A percentile compares a stretch with the other conserved stretches of the same genome.
Evolutionary conservation across 2,113 vertebrate species (phyloP).

Genomic region (Elephantulus edwardii): DNA sequence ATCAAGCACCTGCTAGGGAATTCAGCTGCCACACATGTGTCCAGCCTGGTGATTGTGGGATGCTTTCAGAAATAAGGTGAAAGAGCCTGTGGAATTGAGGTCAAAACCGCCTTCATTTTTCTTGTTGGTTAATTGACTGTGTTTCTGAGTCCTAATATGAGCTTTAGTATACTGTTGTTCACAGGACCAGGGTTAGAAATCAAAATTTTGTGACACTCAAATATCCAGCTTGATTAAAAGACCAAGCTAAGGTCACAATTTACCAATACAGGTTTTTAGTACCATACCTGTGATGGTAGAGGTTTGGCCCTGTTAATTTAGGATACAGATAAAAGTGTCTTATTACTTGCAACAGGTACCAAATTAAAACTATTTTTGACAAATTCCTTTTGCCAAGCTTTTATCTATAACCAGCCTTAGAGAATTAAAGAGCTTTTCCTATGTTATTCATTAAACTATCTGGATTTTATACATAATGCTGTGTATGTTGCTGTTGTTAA

Average conservation of each 20-base stretch:
- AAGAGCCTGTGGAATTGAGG: constrained; percentile 47
- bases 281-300: not conserved
- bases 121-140: constrained; percentile 1
- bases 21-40: not conserved
- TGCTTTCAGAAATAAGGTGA: constrained; percentile 40
- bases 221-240: constrained; percentile 30
- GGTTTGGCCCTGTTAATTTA: constrained; percentile 11
- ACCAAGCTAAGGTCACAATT: not conserved
- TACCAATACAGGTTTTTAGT: not conserved
- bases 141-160: not conserved
- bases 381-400: not conserved
- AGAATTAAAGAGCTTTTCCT: not conserved
- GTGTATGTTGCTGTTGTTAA: too few relatives aligned
- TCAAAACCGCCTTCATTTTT: constrained; percentile 17
- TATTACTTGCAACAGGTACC: not conserved
- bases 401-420: not conserved
- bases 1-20: constrained; percentile 60
- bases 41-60: not conserved
- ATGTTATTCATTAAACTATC: not conserved
- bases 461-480: not conserved
- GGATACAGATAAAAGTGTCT: not conserved
- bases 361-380: not conserved
- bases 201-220: not conserved
- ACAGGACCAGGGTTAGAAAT: not conserved
- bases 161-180: not conserved